phyloP scores from a whole-genome alignment of 92 coral and sea anemone species.

The Palythoa grandiflora region DNA sequence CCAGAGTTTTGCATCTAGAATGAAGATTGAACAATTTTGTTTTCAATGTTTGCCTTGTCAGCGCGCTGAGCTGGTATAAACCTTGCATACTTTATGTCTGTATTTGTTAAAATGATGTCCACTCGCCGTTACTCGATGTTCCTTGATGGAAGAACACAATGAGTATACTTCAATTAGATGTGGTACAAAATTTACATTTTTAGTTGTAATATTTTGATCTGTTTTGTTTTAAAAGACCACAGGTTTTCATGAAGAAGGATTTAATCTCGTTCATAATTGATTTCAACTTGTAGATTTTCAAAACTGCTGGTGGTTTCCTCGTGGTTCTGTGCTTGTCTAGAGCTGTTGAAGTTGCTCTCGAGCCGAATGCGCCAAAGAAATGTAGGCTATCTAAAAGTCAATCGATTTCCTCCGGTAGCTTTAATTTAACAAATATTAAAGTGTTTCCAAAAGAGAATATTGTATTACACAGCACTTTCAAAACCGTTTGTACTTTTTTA shows the following conservation, averaged over 20 bases:
- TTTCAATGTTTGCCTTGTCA: slow-evolving; percentile 28
- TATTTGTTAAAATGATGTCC: background rate
- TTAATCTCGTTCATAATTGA: slow-evolving; percentile 53
- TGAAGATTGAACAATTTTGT: slow-evolving; percentile 8
- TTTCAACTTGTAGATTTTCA: slow-evolving; percentile 50
- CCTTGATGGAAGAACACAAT: background rate
- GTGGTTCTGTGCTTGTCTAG: slow-evolving; percentile 45
- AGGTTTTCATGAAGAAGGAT: slow-evolving; percentile 55
- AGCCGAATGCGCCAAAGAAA: slow-evolving; percentile 31
- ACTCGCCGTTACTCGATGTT: background rate
- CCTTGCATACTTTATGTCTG: slow-evolving; percentile 11
- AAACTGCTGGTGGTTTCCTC: slow-evolving; percentile 52
- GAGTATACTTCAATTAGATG: background rate
- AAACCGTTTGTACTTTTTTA: background rate
- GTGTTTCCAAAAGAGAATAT: slow-evolving; percentile 9
- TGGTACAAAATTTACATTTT: slow-evolving; percentile 15
- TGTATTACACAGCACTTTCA: slow-evolving; percentile 15
- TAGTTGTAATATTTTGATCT: slow-evolving; percentile 19
- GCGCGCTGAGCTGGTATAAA: slow-evolving; percentile 23
- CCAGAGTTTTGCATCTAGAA: slow-evolving; percentile 25
- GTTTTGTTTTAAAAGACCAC: slow-evolving; percentile 46
- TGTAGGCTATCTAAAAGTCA: background rate
- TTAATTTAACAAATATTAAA: background rate
- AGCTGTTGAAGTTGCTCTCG: slow-evolving; percentile 14
- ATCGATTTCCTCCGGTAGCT: slow-evolving; percentile 21